phyloP scores from a whole-genome alignment of 1,140 invertebrate species.

The Mylabris phalerata region DNA sequence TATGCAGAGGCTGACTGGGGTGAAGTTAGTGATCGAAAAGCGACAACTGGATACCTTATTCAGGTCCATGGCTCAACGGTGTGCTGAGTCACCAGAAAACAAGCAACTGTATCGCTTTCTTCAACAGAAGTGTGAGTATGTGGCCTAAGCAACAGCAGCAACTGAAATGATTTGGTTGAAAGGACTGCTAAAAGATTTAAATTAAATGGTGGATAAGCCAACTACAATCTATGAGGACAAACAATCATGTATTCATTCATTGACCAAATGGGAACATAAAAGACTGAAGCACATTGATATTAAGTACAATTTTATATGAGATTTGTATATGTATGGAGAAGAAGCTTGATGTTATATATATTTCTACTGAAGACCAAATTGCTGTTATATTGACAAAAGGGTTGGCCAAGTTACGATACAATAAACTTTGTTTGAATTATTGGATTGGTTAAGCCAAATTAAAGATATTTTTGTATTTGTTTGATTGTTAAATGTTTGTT shows the following conservation, averaged over 20 bases:
- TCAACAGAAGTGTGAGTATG: slow-evolving; percentile 35
- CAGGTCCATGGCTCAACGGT: slow-evolving; percentile 23
- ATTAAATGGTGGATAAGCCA: slow-evolving; percentile 2
- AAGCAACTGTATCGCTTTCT: slow-evolving; percentile 34
- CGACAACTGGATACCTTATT: slow-evolving; percentile 24
- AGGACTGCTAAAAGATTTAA: slow-evolving; percentile 1
- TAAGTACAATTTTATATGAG: slow-evolving; percentile 24
- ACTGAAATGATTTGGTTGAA: slow-evolving; percentile 32
- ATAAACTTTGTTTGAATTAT: background rate
- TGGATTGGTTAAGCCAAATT: background rate
- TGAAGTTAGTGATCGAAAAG: slow-evolving; percentile 15
- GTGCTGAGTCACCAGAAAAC: slow-evolving; percentile 33
- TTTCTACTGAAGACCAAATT: slow-evolving; percentile 26
- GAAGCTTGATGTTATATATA: slow-evolving; percentile 22
- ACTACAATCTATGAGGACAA: slow-evolving; percentile 22
- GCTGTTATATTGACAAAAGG: slow-evolving; percentile 32
- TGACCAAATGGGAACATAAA: slow-evolving; percentile 24
- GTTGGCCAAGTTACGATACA: background rate
- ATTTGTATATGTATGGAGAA: slow-evolving; percentile 14
- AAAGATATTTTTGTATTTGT: too few species aligned
- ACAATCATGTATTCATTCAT: slow-evolving; percentile 21
- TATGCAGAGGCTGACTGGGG: slow-evolving; percentile 24
- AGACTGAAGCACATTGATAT: slow-evolving; percentile 30
- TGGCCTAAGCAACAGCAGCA: slow-evolving; percentile 33
- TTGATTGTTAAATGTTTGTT: too few species aligned